Conservation (phyloP, 2,888 invertebrate species). For the Athalia circularis region DNA sequence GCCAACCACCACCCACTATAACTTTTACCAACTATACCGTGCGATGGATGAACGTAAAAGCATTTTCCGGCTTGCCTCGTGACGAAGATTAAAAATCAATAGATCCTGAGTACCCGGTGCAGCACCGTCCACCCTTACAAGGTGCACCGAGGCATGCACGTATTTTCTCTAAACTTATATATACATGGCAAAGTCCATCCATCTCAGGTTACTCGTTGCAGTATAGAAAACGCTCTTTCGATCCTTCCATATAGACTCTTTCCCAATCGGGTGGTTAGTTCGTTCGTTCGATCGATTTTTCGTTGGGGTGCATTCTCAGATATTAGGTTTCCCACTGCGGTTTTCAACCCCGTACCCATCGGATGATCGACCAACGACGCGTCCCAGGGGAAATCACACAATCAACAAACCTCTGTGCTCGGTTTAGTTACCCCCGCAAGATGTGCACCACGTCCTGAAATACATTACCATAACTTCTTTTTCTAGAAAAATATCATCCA, state of each 20-base stretch:
- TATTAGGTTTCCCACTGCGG: slow-evolving; percentile 73
- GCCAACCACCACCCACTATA: neutral
- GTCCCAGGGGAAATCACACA: slow-evolving; percentile 72
- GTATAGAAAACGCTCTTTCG: slow-evolving; percentile 21
- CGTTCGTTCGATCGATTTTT: neutral
- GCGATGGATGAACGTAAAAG: slow-evolving; percentile 4
- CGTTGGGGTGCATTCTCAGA: slow-evolving; percentile 57
- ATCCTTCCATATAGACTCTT: neutral
- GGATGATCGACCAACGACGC: slow-evolving; percentile 70
- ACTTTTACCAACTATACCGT: neutral
- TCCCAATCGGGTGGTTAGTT: neutral
- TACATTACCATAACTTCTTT: slow-evolving; percentile 17
- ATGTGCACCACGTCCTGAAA: neutral
- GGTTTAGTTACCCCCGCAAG: slow-evolving; percentile 23
- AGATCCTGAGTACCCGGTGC: neutral
- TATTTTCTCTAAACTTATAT: slow-evolving; percentile 30
- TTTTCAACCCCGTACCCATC: slow-evolving; percentile 71
- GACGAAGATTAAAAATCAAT: slow-evolving; percentile 37
- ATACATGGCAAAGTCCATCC: slow-evolving; percentile 34
- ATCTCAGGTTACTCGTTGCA: slow-evolving; percentile 24
- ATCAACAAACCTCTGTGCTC: slow-evolving; percentile 23
- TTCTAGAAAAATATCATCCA: neutral
- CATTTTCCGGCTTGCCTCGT: slow-evolving; percentile 12
- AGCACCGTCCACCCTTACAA: slow-evolving; percentile 10
- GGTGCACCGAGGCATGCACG: slow-evolving; percentile 27